Conservation (phyloP, 2,113 vertebrate species). For the Mormyrus lacerda region DNA sequence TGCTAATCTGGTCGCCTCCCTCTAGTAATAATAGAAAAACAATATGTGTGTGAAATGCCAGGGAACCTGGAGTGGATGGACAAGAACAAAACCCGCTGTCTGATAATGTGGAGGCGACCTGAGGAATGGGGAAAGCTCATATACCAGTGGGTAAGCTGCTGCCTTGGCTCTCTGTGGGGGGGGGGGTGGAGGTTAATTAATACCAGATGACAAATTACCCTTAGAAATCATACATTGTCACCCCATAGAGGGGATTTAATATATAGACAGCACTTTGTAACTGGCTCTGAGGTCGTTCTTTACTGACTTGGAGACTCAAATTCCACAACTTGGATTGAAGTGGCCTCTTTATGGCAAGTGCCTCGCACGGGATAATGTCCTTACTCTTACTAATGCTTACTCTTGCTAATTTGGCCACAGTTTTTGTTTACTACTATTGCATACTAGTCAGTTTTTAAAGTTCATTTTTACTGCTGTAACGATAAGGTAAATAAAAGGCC, state of each 20-base stretch:
- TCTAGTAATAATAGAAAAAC: not conserved
- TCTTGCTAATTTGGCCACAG: not conserved
- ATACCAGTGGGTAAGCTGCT: constrained; percentile 87
- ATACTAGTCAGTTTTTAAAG: not conserved
- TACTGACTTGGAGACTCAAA: not conserved
- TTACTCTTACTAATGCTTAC: not conserved
- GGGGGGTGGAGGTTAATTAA: not conserved
- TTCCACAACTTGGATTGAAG: not conserved
- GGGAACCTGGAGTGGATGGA: constrained; percentile 96
- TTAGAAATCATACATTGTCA: not conserved
- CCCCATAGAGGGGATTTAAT: not conserved
- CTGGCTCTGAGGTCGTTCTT: not conserved
- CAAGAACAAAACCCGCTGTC: constrained; percentile 91
- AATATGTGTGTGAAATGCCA: constrained; percentile 38
- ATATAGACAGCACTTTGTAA: not conserved
- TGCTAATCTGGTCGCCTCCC: not conserved
- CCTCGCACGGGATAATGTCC: not conserved
- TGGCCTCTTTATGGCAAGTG: not conserved
- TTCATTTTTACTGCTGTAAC: not conserved
- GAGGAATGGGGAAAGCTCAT: constrained; percentile 97
- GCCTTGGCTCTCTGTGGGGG: not conserved
- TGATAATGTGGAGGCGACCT: constrained; percentile 94
- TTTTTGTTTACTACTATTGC: not conserved
- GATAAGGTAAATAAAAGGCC: not conserved
- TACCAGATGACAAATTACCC: not conserved